Evolutionary conservation across 1,140 invertebrate species (phyloP), one percentile per base, ranked within the genome.

Genomic region (Aricia agestis): DNA sequence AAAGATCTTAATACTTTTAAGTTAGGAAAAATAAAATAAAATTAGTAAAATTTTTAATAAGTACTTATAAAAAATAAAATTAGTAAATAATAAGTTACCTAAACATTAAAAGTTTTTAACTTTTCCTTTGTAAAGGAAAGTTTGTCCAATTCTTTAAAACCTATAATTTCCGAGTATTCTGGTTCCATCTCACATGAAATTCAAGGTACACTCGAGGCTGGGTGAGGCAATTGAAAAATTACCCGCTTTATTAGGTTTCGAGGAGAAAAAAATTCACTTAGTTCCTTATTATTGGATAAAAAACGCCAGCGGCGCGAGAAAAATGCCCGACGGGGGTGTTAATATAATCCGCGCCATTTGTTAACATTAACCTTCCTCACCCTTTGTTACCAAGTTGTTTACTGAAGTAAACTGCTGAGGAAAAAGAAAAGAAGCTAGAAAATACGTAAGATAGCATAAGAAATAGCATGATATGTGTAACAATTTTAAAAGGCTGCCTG

Each of bases 211-310:
- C 81, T 75, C 73, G 69, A 73, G 72, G 65, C 74, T 71, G 79
- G 78, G 72, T 73, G 61, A 81, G 76, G 74, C 84, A 87, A 87
- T 90, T 90, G 87, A 90, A 90, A 90, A 90, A 90, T 90, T 88
- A 87, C 87, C 80, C 75, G 78, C 84, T 77, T 88, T 90, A 90
- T 90, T 90, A 85, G 82, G 87, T 87, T 86, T 68, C 41, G 74
- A 67, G 74, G 70, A 77, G 69, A 72, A 78, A 79, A 82, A 85
- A 87, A 83, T 86, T 79, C 84, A 80, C 83, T 86, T 81, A 82
- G 78, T 68, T 79, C 78, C 73, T 76, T 81, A 79, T 79, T 82
- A 83, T 76, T 76, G 75, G 76, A 66, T 75, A 72, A 80, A 84
- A 84, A 84, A 82, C 80, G 81, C 74, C 78, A 66, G 41, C 68